Evolutionary conservation across 2,113 vertebrate genomes (phyloP), one percentile per base, ranked within the genome.

Genomic region (Galemys pyrenaicus): DNA sequence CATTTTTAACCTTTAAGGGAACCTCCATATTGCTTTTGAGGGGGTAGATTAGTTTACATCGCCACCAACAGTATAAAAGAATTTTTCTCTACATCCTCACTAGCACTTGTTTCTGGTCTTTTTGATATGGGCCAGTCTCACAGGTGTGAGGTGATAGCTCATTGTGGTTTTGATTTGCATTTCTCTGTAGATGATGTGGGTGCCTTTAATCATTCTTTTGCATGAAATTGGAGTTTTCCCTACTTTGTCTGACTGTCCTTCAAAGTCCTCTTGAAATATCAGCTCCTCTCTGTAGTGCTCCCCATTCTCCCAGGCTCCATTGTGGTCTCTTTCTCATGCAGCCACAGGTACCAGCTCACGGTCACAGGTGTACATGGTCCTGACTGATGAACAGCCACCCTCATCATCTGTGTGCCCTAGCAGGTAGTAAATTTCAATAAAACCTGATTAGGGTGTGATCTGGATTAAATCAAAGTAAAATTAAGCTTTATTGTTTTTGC

Each of bases 261-360:
- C 24, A 24, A 39, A 32, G 37, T 84, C 67, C 73, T 28, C 65
- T 17, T 15, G 68, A 77, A 10, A 26, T 32, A 16, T 15, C 32
- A 39, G 13, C 58, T 88, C 24, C 54, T 83, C 24, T 64, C 35
- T 30, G 19, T 39, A 79, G 35, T 16, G 20, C 49, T 19, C 12
- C 32, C 8, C 3, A 15, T 9, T 8, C 12, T 62, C 22, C 12
- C 44, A 7, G 77, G 5, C 2, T 35, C 71, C 41, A 2, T 10
- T 1, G 0, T 0, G 44, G 6, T 19, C n/a, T 58, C 28, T 68
- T 75, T 12, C 24, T 54, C 1, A 6, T 2, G 6, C 30, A 5
- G 24, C 46, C 28, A 12, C 1, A 16, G 44, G 54, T 22, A 51
- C 13, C 0, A 1, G 4, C 0, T 6, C 17, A 39, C 35, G 2